Evolutionary conservation across 2,797 vertebrate genomes (phyloP).

Genomic region (Halcyon leucocephala): DNA sequence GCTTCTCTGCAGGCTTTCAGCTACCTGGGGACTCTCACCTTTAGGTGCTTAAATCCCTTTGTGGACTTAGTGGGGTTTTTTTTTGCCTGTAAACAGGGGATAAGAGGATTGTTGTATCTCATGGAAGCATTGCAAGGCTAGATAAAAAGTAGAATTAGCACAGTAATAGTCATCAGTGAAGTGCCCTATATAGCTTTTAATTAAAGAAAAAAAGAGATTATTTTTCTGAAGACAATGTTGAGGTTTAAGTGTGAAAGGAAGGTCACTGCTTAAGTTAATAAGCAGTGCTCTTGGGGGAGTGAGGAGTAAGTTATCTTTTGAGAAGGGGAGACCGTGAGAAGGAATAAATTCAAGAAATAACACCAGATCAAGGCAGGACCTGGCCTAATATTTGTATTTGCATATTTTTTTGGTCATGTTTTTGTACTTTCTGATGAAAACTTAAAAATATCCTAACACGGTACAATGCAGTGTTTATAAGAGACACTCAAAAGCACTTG

Average conservation of each 20-base stretch:
- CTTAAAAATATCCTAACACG: not conserved
- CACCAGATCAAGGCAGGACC: not conserved
- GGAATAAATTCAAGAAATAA: not conserved
- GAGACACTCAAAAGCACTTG: not conserved
- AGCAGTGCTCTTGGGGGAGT: not conserved
- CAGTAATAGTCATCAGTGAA: not conserved
- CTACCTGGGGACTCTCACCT: not conserved
- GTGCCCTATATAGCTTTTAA: not conserved
- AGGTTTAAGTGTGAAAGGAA: not conserved
- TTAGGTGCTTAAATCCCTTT: not conserved
- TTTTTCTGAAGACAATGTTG: not conserved
- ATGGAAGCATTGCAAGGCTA: not conserved
- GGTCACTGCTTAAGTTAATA: not conserved
- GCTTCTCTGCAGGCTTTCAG: not conserved
- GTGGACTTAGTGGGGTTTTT: not conserved
- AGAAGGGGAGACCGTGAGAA: not conserved
- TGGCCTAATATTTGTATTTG: not conserved
- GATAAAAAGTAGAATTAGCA: not conserved
- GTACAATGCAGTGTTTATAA: not conserved
- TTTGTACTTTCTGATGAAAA: conserved; percentile 23
- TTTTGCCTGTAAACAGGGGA: not conserved
- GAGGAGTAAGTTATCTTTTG: not conserved
- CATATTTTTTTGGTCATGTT: not conserved
- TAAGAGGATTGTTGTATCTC: not conserved
- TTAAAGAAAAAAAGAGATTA: not conserved